Evolutionary conservation across 2,888 invertebrate genomes (phyloP).

Genomic region (Apocheima hispidaria): DNA sequence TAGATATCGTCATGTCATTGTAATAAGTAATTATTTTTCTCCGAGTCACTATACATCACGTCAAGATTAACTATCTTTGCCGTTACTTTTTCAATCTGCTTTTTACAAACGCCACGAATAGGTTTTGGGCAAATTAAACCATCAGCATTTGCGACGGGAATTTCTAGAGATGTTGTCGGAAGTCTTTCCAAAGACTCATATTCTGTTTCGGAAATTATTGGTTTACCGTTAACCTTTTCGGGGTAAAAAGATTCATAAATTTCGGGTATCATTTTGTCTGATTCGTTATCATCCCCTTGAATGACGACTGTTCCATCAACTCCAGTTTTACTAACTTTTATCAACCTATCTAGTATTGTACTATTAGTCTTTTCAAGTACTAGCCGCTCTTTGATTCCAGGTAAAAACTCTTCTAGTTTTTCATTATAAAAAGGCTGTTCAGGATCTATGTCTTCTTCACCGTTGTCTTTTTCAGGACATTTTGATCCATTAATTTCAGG

Average conservation of each 20-base stretch:
- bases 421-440: neutral
- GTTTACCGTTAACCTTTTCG: neutral
- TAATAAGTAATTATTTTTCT: neutral
- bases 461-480: neutral
- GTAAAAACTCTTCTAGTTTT: neutral
- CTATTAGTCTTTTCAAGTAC: neutral
- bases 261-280: neutral
- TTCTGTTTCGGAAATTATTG: neutral
- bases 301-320: neutral
- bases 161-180: too few species aligned
- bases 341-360: neutral
- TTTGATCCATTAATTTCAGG: neutral
- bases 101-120: neutral
- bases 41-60: neutral
- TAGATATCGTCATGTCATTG: neutral
- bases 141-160: constrained; percentile 1
- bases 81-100: neutral
- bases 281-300: neutral
- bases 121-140: constrained; percentile 1
- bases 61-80: neutral
- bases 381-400: neutral
- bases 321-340: neutral
- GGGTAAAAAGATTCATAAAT: neutral
- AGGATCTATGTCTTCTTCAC: neutral
- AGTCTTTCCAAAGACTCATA: neutral